A percentile compares a stretch with the other conserved stretches of the same genome.
These are phyloP conservation scores for Paelopatides confundens DNA, from an alignment of 53 echinoderm and acorn worm genomes.

Conservation along the genomic window DNA sequence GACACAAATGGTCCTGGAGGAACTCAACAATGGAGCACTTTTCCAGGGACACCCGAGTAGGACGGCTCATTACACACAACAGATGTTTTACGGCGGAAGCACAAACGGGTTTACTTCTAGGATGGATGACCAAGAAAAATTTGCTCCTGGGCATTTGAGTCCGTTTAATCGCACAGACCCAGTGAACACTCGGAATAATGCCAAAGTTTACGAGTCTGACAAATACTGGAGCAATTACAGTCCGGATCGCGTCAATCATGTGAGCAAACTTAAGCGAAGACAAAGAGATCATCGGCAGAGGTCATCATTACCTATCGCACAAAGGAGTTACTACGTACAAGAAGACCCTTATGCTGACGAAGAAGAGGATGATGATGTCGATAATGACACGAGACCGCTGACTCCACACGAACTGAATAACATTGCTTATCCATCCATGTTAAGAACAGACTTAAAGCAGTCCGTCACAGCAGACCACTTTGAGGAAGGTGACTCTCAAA, in stretches of 20 bases:
- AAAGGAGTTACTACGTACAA: slow-evolving; percentile 63
- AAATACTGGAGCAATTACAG: slow-evolving; percentile 74
- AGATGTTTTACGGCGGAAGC: slow-evolving; percentile 38
- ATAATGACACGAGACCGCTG: slow-evolving; percentile 76
- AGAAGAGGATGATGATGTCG: slow-evolving; percentile 62
- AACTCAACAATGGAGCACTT: slow-evolving; percentile 65
- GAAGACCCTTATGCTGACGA: slow-evolving; percentile 63
- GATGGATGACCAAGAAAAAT: slow-evolving; percentile 58
- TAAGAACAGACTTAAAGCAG: background rate
- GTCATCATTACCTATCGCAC: slow-evolving; percentile 51
- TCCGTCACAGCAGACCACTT: background rate
- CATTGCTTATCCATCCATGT: slow-evolving; percentile 81
- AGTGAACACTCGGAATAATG: slow-evolving; percentile 55
- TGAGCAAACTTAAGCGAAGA: background rate
- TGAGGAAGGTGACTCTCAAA: background rate
- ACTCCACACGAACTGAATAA: slow-evolving; percentile 91
- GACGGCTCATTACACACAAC: slow-evolving; percentile 12
- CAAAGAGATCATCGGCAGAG: slow-evolving; percentile 14
- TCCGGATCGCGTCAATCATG: slow-evolving; percentile 29
- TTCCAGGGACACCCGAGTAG: slow-evolving; percentile 52
- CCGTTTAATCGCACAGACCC: slow-evolving; percentile 82
- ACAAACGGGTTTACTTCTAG: slow-evolving; percentile 29
- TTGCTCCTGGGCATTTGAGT: slow-evolving; percentile 97
- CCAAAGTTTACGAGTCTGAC: slow-evolving; percentile 59
- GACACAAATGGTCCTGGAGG: slow-evolving; percentile 76